phyloP scores from a whole-genome alignment of 2,888 invertebrate genomes.

The Gibbula magus region DNA sequence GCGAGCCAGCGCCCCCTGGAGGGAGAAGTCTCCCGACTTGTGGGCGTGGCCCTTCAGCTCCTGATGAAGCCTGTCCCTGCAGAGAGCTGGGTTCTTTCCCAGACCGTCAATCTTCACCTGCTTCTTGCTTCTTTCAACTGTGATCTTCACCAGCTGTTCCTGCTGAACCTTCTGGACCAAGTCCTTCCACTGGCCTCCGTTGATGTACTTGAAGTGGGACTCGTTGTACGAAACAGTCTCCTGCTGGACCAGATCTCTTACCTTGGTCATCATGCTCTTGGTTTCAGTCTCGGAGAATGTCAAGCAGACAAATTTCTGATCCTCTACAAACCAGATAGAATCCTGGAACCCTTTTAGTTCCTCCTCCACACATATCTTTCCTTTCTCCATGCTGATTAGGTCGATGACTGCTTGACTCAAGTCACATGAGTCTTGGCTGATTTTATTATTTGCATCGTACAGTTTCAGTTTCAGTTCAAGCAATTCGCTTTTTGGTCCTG shows the following conservation, averaged over 20 bases:
- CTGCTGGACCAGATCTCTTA: neutral
- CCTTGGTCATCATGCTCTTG: neutral
- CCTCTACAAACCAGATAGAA: neutral
- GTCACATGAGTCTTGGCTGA: neutral
- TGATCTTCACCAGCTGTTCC: neutral
- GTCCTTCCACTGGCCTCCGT: neutral
- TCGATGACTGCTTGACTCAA: neutral
- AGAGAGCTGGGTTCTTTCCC: neutral
- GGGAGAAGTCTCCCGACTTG: neutral
- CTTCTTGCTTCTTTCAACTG: neutral
- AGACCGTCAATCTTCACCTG: neutral
- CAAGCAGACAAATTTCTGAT: neutral
- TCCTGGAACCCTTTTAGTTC: neutral
- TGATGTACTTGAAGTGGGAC: neutral
- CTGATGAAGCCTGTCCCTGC: too few relatives aligned
- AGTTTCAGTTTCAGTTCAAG: neutral
- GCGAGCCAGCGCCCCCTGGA: neutral
- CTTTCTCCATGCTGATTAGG: neutral
- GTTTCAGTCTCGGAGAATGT: neutral
- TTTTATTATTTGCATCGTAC: neutral
- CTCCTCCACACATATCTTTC: neutral
- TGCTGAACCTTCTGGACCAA: neutral
- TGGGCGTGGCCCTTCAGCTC: neutral
- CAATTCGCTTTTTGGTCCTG: neutral
- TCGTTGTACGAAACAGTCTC: neutral